These are phyloP conservation scores for Excalfactoria chinensis DNA, from an alignment of 2,113 vertebrate genomes.

Conservation along the genomic window DNA sequence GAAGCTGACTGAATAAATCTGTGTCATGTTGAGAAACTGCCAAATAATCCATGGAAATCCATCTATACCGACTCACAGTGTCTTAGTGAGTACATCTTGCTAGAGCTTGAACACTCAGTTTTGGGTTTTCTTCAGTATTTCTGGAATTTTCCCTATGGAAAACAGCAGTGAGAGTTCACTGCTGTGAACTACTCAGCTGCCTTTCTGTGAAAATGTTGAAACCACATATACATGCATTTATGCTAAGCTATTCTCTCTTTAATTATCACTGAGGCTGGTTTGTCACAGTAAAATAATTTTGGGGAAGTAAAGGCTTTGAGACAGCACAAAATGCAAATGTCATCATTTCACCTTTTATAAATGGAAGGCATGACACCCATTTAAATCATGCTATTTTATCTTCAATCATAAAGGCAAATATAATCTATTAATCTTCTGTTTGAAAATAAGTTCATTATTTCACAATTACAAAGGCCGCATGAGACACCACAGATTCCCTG, in stretches of 20 bases:
- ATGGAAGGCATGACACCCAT: neutral
- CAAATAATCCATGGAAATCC: neutral
- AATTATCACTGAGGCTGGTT: conserved; percentile 37
- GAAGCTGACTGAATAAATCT: conserved; percentile 25
- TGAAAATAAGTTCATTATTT: conserved; percentile 29
- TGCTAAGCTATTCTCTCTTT: conserved; percentile 40
- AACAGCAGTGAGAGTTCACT: neutral
- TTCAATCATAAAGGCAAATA: conserved; percentile 31
- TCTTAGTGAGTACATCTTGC: neutral
- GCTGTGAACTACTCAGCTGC: neutral
- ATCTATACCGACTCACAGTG: neutral
- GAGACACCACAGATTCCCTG: neutral
- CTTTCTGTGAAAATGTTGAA: conserved; percentile 14
- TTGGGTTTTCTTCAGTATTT: neutral
- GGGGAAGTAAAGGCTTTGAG: conserved; percentile 8
- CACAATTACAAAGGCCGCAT: neutral
- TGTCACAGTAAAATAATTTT: conserved; percentile 30
- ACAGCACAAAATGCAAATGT: conserved; percentile 14
- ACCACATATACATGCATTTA: conserved; percentile 39
- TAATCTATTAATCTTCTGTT: conserved; percentile 7
- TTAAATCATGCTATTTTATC: neutral
- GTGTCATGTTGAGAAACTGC: conserved; percentile 6
- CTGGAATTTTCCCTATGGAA: neutral
- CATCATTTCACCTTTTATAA: conserved; percentile 1
- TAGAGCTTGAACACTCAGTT: neutral